Evolutionary conservation across 2,113 vertebrate genomes (phyloP), one percentile per base, ranked within the genome.

Genomic region (Bombycilla garrulus): DNA sequence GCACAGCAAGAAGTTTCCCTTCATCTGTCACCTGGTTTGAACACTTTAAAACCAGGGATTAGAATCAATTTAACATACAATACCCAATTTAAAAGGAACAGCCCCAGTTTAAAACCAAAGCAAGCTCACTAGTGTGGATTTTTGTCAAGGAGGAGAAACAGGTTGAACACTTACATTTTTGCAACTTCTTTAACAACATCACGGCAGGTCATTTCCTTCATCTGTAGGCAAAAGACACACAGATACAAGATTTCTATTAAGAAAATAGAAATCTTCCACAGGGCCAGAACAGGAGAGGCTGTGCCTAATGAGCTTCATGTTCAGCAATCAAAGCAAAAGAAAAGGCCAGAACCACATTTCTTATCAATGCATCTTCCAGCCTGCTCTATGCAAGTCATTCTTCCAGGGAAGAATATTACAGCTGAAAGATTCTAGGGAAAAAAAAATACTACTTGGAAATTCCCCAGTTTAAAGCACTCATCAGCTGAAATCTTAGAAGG

Each of bases 131-230:
- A 72, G 15, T 11, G n/a, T 9, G 3, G 24, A 25, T 29, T 91
- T 74, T 24, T 77, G 48, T 42, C 3, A 9, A 81, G 42, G 17
- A 76, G 53, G 54, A 82, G 64, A 60, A 67, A 72, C 6, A 4
- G 8, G 14, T 5, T 67, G 69, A 31, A 70, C 76, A 98, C 99
- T 99, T 98, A 99, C 99, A 99, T 99, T 98, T 99, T 99, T 38
- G 99, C 99, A 84, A 99, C 99, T 96, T 99, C 99, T 97, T 99
- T 99, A 92, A 99, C 99, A 86, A 99, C 97, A 94, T 99, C 99
- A 91, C 98, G 98, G 93, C 99, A 99, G 10, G 99, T 99, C 99
- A 99, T 98, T 16, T 99, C 99, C 95, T 99, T 99, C 99, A 99
- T 99, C 99, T 99, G 97, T 1, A 60, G 79, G 78, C 61, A 96